Conservation (phyloP, 1,140 invertebrate species). For the Orius laevigatus region DNA sequence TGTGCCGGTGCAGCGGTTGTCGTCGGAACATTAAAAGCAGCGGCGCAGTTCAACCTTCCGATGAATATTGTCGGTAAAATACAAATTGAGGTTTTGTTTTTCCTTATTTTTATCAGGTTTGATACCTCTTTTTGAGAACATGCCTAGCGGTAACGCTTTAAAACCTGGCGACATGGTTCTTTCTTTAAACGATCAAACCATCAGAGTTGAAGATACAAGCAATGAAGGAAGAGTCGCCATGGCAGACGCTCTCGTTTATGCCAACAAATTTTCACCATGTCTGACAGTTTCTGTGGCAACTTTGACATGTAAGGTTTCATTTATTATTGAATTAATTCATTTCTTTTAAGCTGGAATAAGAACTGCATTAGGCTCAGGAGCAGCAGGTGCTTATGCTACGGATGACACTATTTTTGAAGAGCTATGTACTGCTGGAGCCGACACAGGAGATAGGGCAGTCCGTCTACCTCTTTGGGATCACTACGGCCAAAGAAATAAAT, state of each 20-base stretch:
- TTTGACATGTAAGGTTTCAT: constrained; percentile 5
- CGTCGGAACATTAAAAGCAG: constrained; percentile 47
- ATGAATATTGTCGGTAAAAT: constrained; percentile 46
- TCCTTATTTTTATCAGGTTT: constrained; percentile 28
- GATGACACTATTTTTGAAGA: constrained; percentile 41
- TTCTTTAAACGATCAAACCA: constrained; percentile 54
- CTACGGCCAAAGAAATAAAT: constrained; percentile 30
- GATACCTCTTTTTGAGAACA: constrained; percentile 72
- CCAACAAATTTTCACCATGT: constrained; percentile 28
- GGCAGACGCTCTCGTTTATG: constrained; percentile 37
- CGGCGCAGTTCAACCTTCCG: constrained; percentile 48
- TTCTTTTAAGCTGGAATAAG: constrained; percentile 42
- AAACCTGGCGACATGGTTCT: constrained; percentile 75
- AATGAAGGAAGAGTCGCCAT: constrained; percentile 40
- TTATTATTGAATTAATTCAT: too few species aligned
- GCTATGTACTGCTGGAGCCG: constrained; percentile 42
- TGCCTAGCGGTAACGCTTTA: constrained; percentile 62
- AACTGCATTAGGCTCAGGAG: constrained; percentile 47
- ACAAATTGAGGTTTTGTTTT: too few species aligned
- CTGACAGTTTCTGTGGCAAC: constrained; percentile 37
- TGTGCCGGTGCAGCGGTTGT: constrained; percentile 78
- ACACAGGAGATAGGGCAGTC: constrained; percentile 77
- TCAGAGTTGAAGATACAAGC: constrained; percentile 29
- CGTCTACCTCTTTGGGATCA: constrained; percentile 59
- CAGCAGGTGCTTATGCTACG: constrained; percentile 60